These are phyloP conservation scores for Ailuropoda melanoleuca DNA, from an alignment of 2,113 vertebrate genomes.

Conservation along the genomic window DNA sequence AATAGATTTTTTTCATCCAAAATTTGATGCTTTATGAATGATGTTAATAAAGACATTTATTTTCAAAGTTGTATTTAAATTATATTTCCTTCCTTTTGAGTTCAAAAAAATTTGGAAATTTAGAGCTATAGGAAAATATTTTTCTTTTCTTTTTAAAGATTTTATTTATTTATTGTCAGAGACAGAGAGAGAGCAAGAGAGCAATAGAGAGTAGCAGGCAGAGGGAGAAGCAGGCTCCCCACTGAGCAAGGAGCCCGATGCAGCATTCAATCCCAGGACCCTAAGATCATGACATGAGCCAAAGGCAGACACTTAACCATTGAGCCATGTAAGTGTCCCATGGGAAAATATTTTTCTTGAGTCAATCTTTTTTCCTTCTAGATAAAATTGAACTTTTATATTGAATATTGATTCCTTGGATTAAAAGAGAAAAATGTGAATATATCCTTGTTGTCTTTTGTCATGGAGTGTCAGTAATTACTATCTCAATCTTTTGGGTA, in stretches of 20 bases:
- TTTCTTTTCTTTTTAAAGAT: not conserved
- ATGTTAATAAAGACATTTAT: not conserved
- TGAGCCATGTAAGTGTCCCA: no score
- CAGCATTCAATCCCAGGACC: no score
- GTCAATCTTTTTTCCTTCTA: not conserved
- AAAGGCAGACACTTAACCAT: no score
- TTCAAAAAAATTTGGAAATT: not conserved
- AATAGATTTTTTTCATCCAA: not conserved
- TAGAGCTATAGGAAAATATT: not conserved
- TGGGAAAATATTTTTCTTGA: not conserved
- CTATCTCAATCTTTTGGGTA: not conserved
- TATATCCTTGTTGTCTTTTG: not conserved
- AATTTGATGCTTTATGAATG: not conserved
- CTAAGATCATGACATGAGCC: no score
- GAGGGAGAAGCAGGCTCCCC: no score
- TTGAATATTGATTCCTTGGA: not conserved
- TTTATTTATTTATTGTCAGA: no score
- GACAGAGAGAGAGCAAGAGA: no score
- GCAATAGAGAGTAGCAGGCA: no score
- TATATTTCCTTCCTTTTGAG: not conserved
- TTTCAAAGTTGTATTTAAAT: not conserved
- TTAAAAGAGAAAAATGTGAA: not conserved
- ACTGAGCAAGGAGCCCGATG: no score
- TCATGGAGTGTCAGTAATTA: not conserved
- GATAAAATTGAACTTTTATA: not conserved